Evolutionary conservation across 92 coral and sea anemone genomes (phyloP), one percentile per base, ranked within the genome.

Genomic region (Porites evermanni): DNA sequence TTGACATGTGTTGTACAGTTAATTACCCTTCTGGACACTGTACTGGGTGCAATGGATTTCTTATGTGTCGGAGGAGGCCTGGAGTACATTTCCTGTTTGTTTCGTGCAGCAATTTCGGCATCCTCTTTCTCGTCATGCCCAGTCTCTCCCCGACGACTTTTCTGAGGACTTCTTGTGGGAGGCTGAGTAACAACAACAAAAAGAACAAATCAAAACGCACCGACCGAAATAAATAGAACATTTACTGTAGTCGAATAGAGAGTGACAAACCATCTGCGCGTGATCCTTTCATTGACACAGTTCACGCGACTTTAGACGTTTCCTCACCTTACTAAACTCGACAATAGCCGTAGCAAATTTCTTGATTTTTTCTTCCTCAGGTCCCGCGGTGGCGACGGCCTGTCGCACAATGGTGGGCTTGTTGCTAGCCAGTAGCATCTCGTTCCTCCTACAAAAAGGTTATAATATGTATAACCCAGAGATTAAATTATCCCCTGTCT

Each of bases 271-370:
- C 60, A 21, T 1, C 60, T 9, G 12, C 14, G 60, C 14, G 60
- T 54, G 60, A 54, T 16, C 14, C 60, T 9, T 8, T 54, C 12
- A 54, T 54, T 38, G 47, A 38, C 47, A 38, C 47, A 38, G 47
- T 10, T 54, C 11, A 3, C 60, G 16, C 11, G 14, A 54, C 13
- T 8, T 54, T 11, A 10, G 11, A 13, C 14, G 12, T 54, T 10
- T 54, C 14, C 60, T 26, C 65, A 94, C 99, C 96, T 97, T 95
- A 53, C 99, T 98, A 79, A 91, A 97, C 76, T 97, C 99, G 64
- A 97, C 95, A 64, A 97, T 92, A n/a, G 98, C 97, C 1, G 98
- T 95, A 17, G 99, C 98, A 87, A 87, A 97, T 86, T 95, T 95
- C 89, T 90, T 97, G 29, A 89, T 91, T 89, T 92, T 97, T 76